phyloP scores from a whole-genome alignment of 1,140 invertebrate genomes.

The Cydia amplana region DNA sequence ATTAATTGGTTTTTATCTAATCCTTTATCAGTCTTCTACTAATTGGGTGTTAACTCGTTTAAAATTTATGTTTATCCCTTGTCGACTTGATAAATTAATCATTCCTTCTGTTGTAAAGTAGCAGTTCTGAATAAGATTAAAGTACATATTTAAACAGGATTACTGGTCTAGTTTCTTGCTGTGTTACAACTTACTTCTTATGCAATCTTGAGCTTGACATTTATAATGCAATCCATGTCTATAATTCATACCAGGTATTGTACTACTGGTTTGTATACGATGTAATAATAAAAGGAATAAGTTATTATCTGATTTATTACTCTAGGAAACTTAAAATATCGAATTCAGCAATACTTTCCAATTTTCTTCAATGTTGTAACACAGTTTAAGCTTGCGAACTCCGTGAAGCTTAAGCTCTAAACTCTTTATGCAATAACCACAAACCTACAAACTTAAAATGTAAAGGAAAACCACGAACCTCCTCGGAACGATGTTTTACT shows the following conservation, averaged over 20 bases:
- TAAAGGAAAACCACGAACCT: background rate
- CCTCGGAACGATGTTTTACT: constrained; percentile 3
- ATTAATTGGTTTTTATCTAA: constrained; percentile 14
- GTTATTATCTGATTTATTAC: background rate
- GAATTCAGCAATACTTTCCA: background rate
- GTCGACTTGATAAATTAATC: background rate
- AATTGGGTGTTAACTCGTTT: constrained; percentile 6
- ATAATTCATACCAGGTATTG: no score
- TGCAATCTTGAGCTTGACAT: background rate
- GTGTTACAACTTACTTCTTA: constrained; percentile 18
- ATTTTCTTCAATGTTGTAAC: background rate
- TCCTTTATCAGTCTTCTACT: background rate
- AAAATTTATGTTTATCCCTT: background rate
- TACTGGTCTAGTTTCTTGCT: constrained; percentile 3
- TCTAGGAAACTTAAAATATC: background rate
- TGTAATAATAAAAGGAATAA: background rate
- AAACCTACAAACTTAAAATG: background rate
- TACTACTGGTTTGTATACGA: no score
- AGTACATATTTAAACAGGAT: background rate
- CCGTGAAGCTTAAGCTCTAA: background rate
- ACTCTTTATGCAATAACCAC: constrained; percentile 1
- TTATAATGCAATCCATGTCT: background rate
- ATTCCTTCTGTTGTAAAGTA: background rate
- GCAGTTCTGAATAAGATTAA: background rate
- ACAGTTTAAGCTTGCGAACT: background rate